phyloP scores from a whole-genome alignment of 1,140 invertebrate species.

The Agraylea sexmaculata region DNA sequence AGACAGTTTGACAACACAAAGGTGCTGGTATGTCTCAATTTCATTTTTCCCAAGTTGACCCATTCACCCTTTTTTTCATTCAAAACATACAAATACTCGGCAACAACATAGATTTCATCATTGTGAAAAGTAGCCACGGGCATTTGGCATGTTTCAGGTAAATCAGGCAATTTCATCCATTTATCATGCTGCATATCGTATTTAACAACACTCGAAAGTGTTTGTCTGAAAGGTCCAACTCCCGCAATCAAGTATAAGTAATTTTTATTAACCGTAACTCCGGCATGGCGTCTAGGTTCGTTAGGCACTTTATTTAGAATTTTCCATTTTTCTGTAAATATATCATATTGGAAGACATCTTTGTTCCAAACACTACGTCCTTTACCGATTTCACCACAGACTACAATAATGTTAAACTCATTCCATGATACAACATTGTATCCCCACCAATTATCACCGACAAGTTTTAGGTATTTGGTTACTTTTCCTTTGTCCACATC shows the following conservation, averaged over 20 bases:
- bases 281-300: constrained; percentile 11
- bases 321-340: constrained; percentile 12
- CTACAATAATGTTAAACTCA: constrained; percentile 12
- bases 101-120: constrained; percentile 14
- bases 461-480: constrained; percentile 9
- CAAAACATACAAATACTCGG: constrained; percentile 16
- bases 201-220: constrained; percentile 7
- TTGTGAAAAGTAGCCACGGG: constrained; percentile 17
- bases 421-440: constrained; percentile 16
- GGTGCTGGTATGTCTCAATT: constrained; percentile 10
- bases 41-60: constrained; percentile 9
- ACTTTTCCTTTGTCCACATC: constrained; percentile 10
- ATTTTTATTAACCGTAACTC: constrained; percentile 12
- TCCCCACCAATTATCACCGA: constrained; percentile 15
- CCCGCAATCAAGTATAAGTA: constrained; percentile 16
- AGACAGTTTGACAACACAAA: constrained; percentile 13
- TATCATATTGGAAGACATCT: constrained; percentile 13
- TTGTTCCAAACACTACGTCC: constrained; percentile 14
- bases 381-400: constrained; percentile 14
- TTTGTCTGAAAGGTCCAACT: constrained; percentile 13
- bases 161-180: constrained; percentile 15
- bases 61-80: constrained; percentile 15
- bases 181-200: constrained; percentile 11
- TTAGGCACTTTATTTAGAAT: constrained; percentile 5
- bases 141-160: constrained; percentile 11